These are phyloP conservation scores for Enoplosus armatus DNA, from an alignment of 2,797 vertebrate species.

Conservation along the genomic window DNA sequence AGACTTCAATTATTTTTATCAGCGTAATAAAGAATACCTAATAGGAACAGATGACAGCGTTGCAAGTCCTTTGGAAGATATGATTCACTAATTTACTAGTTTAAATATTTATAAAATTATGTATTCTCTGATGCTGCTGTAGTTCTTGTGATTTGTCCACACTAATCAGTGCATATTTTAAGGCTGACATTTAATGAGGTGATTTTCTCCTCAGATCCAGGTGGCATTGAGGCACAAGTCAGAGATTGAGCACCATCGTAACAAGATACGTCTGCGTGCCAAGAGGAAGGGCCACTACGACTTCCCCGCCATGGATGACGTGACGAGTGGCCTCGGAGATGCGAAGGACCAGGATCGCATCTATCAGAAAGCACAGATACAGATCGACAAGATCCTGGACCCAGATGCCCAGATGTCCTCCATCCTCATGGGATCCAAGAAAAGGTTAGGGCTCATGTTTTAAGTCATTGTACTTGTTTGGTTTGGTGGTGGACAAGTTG, in stretches of 20 bases:
- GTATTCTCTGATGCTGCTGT: neutral
- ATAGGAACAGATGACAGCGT: neutral
- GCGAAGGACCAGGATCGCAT: conserved; percentile 92
- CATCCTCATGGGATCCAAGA: conserved; percentile 93
- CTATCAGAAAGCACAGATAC: conserved; percentile 95
- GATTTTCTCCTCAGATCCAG: conserved; percentile 87
- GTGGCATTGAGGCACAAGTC: conserved; percentile 97
- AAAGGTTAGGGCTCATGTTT: conserved; percentile 85
- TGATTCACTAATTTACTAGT: neutral
- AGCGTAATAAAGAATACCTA: neutral
- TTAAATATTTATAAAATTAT: neutral
- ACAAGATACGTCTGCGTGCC: conserved; percentile 97
- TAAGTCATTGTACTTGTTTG: neutral
- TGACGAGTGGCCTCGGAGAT: conserved; percentile 84
- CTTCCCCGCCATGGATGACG: conserved; percentile 94
- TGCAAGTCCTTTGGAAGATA: neutral
- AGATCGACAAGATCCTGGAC: conserved; percentile 98
- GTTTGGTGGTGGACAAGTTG: neutral
- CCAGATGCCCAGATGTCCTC: conserved; percentile 89
- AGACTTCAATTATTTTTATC: neutral
- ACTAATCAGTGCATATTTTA: neutral
- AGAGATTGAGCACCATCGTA: conserved; percentile 98
- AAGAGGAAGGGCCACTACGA: conserved; percentile 99
- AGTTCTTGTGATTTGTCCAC: neutral
- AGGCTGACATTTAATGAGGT: neutral